Base-by-base conservation (phyloP, 1,140 invertebrate genomes). In the Drosophila tristis region DNA sequence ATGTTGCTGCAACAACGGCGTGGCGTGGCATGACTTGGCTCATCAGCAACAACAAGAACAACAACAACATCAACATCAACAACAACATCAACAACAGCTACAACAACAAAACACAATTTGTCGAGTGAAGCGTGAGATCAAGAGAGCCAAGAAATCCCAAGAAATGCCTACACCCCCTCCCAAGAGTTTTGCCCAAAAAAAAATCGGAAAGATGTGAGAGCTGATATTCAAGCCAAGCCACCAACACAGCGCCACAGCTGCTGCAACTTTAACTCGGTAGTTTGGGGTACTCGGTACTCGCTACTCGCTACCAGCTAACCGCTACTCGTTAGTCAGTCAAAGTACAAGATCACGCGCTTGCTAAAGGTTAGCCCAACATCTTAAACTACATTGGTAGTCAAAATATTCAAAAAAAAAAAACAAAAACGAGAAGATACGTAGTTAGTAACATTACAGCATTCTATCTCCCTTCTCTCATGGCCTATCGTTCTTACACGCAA, bases 281-380 rank as follows among this genome's bases (percentile, higher is more conserved):
- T 60, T 49, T 9, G 44, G 42, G 59, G 42, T 71, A 71, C 51
- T 62, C 47, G 61, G 68, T 67, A 78, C 67, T 55, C 31, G 63
- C 63, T 16, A 51, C 56, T 20, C 50, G 63, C 63, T 61, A 70
- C 70, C 51, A 64, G 74, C 48, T 65, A 75, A 53, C 61, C 68
- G 81, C 64, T 78, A 82, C 82, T 86, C 57, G 84, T 82, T 87
- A 87, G 79, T 79, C 84, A 76, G 71, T 82, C 68, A 74, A 80
- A 84, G 64, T 80, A 86, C 78, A 81, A 78, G 81, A 81, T 86
- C 82, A 70, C 68, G 78, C 74, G 82, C 82, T 89, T 87, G 78
- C 82, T 82, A 87, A 87, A 87, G 82, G 82, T 87, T 87, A 87
- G 82, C 82, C 80, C 55, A 87, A 87, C 61, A 78, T 61, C 78